Base-by-base conservation (phyloP, 2,888 invertebrate genomes). In the Helicoverpa assulta region DNA sequence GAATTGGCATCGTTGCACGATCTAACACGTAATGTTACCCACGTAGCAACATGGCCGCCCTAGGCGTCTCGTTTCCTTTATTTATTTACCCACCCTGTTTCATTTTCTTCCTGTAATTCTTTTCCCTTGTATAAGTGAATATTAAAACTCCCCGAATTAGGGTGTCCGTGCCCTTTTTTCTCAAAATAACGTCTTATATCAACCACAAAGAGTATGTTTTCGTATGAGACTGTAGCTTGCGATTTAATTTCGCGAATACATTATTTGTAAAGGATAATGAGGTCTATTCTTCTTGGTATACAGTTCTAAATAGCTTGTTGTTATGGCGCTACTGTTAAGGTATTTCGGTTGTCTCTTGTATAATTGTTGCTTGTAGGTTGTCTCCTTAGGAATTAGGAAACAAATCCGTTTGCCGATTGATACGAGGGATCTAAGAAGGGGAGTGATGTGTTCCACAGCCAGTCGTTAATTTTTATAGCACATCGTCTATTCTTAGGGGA, bases 311-410 rank as follows among this genome's bases (percentile, higher is more conserved):
- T 91, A 70, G 85, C 72, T 80, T 85, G 81, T 75, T 64, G 5
- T 70, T 69, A 21, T 40, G 29, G 40, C 26, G 19, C 66, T 71
- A 68, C 68, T 64, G 19, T 56, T 58, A 74, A 85, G 70, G 37
- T 60, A 69, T 68, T 76, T 79, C 62, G 73, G 74, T 81, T 92
- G 93, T 93, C 91, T 92, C 89, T 85, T 78, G 89, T 91, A 93
- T 95, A 95, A 95, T 95, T 95, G 95, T 89, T 91, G 90, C 92
- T 93, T 95, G 95, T 95, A 92, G 88, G 89, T 83, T 95, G 95
- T 95, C 95, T 95, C 90, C 89, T 93, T 86, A 87, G 89, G 91
- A 94, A 95, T 95, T 95, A 95, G 89, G 92, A 88, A 92, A 90
- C 90, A 93, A 94, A 95, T 95, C 94, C 92, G 91, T 92, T 91